A percentile compares a stretch with the other conserved stretches of the same genome.
Evolutionary conservation across 2,888 invertebrate genomes (phyloP).

Genomic region (Shargacucullia verbasci): DNA sequence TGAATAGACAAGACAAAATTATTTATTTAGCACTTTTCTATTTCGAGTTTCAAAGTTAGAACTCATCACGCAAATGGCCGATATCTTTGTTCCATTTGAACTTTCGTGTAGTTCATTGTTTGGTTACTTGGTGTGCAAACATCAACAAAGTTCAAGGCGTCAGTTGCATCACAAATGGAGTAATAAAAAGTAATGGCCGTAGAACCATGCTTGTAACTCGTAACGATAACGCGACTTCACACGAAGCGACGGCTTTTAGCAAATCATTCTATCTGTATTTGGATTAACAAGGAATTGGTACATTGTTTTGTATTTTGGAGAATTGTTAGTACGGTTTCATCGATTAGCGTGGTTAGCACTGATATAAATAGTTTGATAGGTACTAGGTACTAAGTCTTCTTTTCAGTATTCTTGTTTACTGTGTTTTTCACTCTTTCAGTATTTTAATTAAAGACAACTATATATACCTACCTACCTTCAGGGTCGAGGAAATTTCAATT

Average conservation of each 20-base stretch:
- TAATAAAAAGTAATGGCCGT: conserved; percentile 65
- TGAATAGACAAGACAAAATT: conserved; percentile 12
- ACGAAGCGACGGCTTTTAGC: conserved; percentile 36
- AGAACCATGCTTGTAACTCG: conserved; percentile 28
- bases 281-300: conserved; percentile 32
- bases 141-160: conserved; percentile 74
- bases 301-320: conserved; percentile 29
- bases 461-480: too few relatives aligned
- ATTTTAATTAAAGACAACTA: too few relatives aligned
- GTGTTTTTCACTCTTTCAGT: too few relatives aligned
- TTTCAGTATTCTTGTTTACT: too few relatives aligned
- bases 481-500: too few relatives aligned
- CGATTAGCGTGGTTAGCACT: conserved; percentile 35
- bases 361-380: too few relatives aligned
- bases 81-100: conserved; percentile 38
- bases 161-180: conserved; percentile 70
- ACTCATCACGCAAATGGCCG: conserved; percentile 3
- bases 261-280: conserved; percentile 35
- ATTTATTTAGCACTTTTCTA: conserved; percentile 35
- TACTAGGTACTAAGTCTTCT: too few relatives aligned
- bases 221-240: conserved; percentile 39
- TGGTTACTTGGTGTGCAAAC: conserved; percentile 50
- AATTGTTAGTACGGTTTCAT: conserved; percentile 12
- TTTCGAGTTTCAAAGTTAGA: conserved; percentile 10
- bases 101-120: conserved; percentile 53